Conservation (phyloP, 2,888 invertebrate genomes). For the Amblyjoppa fuscipennis region DNA sequence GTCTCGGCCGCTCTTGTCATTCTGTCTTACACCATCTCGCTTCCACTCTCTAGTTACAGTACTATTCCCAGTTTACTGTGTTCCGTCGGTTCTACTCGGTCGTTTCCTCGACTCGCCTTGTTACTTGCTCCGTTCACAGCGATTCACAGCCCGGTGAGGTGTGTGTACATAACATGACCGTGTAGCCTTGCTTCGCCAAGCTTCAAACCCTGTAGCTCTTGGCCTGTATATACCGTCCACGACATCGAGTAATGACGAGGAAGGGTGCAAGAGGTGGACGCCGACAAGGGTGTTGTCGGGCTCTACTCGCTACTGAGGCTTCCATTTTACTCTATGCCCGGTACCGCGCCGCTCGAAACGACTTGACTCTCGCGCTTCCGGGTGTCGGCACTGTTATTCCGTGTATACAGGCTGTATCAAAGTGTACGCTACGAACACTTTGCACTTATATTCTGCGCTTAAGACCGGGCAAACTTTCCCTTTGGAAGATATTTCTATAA, state of each 20-base stretch:
- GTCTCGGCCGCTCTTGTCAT: slow-evolving; percentile 37
- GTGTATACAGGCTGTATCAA: not conserved
- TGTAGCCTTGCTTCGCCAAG: slow-evolving; percentile 38
- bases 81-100: not conserved
- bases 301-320: slow-evolving; percentile 56
- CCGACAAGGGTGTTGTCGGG: slow-evolving; percentile 44
- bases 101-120: slow-evolving; percentile 32
- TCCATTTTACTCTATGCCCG: slow-evolving; percentile 50
- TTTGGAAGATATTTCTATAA: not conserved
- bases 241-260: slow-evolving; percentile 49
- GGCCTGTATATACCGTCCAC: slow-evolving; percentile 32
- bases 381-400: slow-evolving; percentile 37
- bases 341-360: slow-evolving; percentile 24
- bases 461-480: not conserved
- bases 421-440: not conserved
- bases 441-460: not conserved
- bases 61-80: slow-evolving; percentile 5
- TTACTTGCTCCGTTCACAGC: slow-evolving; percentile 40
- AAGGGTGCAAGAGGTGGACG: slow-evolving; percentile 33
- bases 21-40: slow-evolving; percentile 62
- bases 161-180: slow-evolving; percentile 15
- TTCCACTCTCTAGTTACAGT: slow-evolving; percentile 19
- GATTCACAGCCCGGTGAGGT: slow-evolving; percentile 6
- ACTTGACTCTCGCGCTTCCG: slow-evolving; percentile 49
- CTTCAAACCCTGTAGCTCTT: slow-evolving; percentile 35